Percentiles rank a stretch among this genome's conserved stretches.
These are phyloP conservation scores for Sturnus vulgaris DNA, from an alignment of 2,113 vertebrate species.

Conservation along the genomic window DNA sequence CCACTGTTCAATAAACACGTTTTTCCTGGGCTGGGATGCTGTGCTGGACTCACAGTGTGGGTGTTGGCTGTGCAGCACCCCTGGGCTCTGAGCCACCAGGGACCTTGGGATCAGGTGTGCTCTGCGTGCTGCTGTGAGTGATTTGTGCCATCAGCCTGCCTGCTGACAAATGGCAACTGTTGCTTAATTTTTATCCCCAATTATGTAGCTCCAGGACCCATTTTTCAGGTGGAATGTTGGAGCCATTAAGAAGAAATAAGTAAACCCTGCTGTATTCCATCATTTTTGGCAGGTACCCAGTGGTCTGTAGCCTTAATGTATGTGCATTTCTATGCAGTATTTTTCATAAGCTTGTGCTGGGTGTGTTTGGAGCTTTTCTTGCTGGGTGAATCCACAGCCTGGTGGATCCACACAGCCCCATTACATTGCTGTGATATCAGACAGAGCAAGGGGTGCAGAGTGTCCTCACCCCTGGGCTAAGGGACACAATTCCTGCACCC, in stretches of 20 bases:
- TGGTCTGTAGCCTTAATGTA: conserved; percentile 66
- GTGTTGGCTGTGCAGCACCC: neutral
- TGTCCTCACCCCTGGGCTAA: fast-evolving
- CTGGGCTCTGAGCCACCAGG: neutral
- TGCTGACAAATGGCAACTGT: conserved; percentile 75
- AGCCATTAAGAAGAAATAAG: conserved; percentile 81
- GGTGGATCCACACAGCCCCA: neutral
- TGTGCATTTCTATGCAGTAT: conserved; percentile 59
- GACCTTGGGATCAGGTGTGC: neutral
- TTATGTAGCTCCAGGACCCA: conserved; percentile 74
- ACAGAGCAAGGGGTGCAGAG: fast-evolving
- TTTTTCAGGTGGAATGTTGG: conserved; percentile 77
- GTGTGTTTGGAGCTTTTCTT: conserved; percentile 6
- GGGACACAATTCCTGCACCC: neutral
- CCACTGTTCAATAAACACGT: fast-evolving
- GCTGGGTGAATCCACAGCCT: neutral
- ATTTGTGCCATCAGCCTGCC: conserved; percentile 52
- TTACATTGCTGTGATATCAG: fast-evolving
- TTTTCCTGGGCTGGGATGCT: fast-evolving
- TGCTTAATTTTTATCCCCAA: conserved; percentile 79
- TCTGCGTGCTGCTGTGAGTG: neutral
- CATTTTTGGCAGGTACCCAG: conserved; percentile 76
- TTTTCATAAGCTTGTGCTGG: conserved; percentile 44
- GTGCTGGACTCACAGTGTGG: fast-evolving
- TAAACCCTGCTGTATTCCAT: conserved; percentile 75